Evolutionary conservation across 2,888 invertebrate genomes (phyloP).

Genomic region (Ectobius pallidus): DNA sequence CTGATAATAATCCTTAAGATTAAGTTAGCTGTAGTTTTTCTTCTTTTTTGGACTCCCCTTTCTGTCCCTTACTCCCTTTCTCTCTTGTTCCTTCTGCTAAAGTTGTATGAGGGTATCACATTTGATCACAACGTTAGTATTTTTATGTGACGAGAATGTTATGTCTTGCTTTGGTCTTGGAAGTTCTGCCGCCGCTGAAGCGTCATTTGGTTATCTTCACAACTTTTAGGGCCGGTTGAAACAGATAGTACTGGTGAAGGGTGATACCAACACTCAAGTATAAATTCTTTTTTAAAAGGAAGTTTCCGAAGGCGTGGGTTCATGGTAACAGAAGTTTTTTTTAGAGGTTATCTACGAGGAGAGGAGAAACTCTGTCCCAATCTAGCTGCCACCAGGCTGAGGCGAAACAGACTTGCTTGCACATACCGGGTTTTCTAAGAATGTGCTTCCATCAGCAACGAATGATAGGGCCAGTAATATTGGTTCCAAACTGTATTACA

Average conservation of each 20-base stretch:
- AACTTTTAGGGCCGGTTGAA: background rate
- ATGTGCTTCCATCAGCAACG: too few relatives aligned
- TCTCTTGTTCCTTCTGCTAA: too few relatives aligned
- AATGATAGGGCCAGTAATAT: background rate
- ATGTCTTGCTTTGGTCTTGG: background rate
- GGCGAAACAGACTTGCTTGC: background rate
- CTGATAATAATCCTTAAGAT: too few relatives aligned
- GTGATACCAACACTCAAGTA: background rate
- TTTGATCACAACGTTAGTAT: background rate
- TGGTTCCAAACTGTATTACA: too few relatives aligned
- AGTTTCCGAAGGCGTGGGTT: background rate
- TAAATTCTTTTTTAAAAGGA: background rate
- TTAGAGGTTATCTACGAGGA: background rate
- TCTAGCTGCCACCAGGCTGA: background rate
- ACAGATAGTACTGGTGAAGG: background rate
- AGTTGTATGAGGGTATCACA: background rate
- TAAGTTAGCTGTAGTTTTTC: too few relatives aligned
- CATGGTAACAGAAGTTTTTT: background rate
- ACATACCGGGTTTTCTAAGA: background rate
- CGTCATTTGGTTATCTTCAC: constrained; percentile 9
- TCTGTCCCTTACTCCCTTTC: too few relatives aligned
- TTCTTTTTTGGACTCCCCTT: too few relatives aligned
- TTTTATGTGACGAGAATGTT: background rate
- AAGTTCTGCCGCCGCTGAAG: background rate
- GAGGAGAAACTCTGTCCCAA: too few relatives aligned